Conservation (phyloP, 1,140 invertebrate species). For the Limonius californicus region DNA sequence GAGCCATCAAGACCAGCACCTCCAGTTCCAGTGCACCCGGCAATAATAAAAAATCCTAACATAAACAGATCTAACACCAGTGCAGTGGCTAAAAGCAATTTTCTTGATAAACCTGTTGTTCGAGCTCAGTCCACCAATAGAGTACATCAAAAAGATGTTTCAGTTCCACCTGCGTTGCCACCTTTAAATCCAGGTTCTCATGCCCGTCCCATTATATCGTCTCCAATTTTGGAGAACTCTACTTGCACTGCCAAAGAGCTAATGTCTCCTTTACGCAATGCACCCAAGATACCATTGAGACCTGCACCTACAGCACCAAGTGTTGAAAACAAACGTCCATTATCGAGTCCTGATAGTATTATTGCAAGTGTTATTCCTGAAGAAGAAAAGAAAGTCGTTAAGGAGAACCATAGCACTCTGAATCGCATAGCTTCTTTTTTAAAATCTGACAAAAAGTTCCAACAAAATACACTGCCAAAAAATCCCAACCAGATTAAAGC, state of each 20-base stretch:
- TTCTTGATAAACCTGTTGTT: conserved; percentile 35
- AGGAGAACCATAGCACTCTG: conserved; percentile 57
- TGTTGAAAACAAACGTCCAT: conserved; percentile 45
- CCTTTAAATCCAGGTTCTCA: conserved; percentile 55
- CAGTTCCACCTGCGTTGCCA: conserved; percentile 56
- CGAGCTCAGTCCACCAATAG: conserved; percentile 32
- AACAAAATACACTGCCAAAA: conserved; percentile 51
- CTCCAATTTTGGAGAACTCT: conserved; percentile 72
- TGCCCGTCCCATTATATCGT: conserved; percentile 70
- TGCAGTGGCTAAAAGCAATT: conserved; percentile 28
- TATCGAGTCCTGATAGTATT: conserved; percentile 52
- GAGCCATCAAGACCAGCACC: conserved; percentile 50
- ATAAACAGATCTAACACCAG: conserved; percentile 34
- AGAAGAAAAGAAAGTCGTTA: conserved; percentile 34
- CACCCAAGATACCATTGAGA: conserved; percentile 53
- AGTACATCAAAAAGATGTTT: conserved; percentile 42
- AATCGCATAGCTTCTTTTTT: conserved; percentile 75
- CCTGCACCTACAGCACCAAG: conserved; percentile 53
- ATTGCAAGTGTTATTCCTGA: conserved; percentile 47
- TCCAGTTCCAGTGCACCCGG: conserved; percentile 45
- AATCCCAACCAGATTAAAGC: conserved; percentile 55
- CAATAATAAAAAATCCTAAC: conserved; percentile 45
- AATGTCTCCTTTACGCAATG: conserved; percentile 52
- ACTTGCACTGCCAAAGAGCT: conserved; percentile 72
- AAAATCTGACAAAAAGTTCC: conserved; percentile 55